These are phyloP conservation scores for Rhinoraja longicauda DNA, from an alignment of 2,797 vertebrate species.

Conservation along the genomic window DNA sequence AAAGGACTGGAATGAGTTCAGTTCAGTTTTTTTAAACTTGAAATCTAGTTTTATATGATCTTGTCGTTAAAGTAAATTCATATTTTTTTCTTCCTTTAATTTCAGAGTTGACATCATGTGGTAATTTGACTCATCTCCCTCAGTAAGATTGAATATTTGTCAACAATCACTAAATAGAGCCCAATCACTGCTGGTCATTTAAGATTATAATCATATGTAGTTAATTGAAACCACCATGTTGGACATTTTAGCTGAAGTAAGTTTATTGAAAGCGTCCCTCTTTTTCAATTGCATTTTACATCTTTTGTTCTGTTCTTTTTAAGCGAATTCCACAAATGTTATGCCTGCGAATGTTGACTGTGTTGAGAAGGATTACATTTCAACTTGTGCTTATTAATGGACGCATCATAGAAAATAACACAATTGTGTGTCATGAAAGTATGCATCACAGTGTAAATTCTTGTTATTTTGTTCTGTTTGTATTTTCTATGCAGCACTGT, in stretches of 20 bases:
- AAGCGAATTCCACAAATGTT: neutral
- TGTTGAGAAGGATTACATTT: neutral
- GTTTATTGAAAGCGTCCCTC: neutral
- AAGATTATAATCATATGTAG: neutral
- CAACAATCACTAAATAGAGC: slow-evolving; percentile 3
- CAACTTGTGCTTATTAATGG: neutral
- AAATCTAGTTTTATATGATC: neutral
- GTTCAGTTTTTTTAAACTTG: neutral
- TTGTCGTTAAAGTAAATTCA: neutral
- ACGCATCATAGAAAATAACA: neutral
- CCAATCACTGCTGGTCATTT: neutral
- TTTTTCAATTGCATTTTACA: neutral
- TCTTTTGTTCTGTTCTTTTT: neutral
- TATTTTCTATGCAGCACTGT: no score
- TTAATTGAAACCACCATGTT: neutral
- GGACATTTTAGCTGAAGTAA: neutral
- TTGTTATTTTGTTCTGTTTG: neutral
- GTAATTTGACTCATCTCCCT: slow-evolving; percentile 8
- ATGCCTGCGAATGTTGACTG: neutral
- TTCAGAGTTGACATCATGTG: slow-evolving; percentile 9
- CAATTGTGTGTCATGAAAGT: neutral
- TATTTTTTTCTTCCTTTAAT: neutral
- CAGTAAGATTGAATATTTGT: slow-evolving; percentile 2
- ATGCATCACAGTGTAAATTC: neutral
- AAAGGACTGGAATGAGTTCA: neutral